These are phyloP conservation scores for Bucco capensis DNA, from an alignment of 2,113 vertebrate species.

Conservation along the genomic window DNA sequence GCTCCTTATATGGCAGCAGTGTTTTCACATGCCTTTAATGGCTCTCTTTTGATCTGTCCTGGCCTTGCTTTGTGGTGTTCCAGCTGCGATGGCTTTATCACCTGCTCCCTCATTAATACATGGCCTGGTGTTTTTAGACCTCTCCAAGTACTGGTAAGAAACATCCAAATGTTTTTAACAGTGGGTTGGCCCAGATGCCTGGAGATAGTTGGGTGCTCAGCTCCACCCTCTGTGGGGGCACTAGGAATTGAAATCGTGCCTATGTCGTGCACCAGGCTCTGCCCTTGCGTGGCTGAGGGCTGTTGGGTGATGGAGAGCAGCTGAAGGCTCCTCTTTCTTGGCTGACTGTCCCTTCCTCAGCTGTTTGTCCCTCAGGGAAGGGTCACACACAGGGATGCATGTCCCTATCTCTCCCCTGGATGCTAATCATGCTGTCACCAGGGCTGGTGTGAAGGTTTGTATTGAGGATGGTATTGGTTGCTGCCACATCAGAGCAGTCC, in stretches of 20 bases:
- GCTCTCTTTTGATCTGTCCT: slow-evolving; percentile 27
- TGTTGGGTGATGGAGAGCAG: neutral
- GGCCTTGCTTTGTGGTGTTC: neutral
- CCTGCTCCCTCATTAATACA: neutral
- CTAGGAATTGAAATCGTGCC: neutral
- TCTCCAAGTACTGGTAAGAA: neutral
- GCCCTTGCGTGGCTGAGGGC: neutral
- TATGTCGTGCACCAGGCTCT: neutral
- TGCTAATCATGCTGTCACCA: accelerated
- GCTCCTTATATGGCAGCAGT: slow-evolving; percentile 33
- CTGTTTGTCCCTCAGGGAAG: neutral
- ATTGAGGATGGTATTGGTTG: accelerated
- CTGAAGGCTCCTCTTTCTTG: neutral
- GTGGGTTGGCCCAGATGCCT: neutral
- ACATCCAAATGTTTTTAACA: neutral
- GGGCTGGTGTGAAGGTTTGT: accelerated
- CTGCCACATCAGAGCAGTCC: neutral
- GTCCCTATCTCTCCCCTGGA: accelerated
- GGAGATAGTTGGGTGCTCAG: neutral
- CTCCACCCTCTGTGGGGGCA: neutral
- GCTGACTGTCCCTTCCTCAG: neutral
- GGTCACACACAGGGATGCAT: accelerated
- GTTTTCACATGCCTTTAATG: slow-evolving; percentile 53
- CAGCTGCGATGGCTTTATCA: slow-evolving; percentile 19
- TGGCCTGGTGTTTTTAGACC: neutral